Conservation (phyloP, 2,113 vertebrate genomes). For the Petromus typicus region DNA sequence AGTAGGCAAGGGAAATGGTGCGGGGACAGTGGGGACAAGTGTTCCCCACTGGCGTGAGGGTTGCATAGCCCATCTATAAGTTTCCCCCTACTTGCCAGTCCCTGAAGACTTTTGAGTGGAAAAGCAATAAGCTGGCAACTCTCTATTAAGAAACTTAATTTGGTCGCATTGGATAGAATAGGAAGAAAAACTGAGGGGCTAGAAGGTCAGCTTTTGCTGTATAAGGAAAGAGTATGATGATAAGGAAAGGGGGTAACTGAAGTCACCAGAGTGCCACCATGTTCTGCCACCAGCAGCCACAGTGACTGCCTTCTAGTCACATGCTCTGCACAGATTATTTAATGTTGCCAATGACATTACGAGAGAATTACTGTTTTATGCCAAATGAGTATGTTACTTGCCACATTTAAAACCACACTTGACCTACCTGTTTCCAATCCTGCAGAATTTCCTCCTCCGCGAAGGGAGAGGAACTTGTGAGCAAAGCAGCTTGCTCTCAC, state of each 20-base stretch:
- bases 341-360: not conserved
- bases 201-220: not conserved
- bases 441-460: not conserved
- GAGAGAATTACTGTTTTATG: not conserved
- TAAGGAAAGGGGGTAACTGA: not conserved
- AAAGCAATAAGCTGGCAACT: not conserved
- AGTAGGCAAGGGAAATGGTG: not conserved
- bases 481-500: not conserved
- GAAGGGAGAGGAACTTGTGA: not conserved
- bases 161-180: not conserved
- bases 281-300: not conserved
- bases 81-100: not conserved
- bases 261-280: not conserved
- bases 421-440: not conserved
- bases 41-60: not conserved
- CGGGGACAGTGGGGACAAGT: not conserved
- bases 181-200: not conserved
- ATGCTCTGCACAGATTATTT: not conserved
- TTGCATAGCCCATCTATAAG: not conserved
- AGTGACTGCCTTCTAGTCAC: not conserved
- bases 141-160: constrained; percentile 31
- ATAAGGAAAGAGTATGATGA: not conserved
- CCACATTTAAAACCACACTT: not conserved
- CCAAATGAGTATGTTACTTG: not conserved
- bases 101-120: constrained; percentile 24